These are phyloP conservation scores for Gymnobelideus leadbeateri DNA, from an alignment of 2,113 vertebrate genomes.

Conservation along the genomic window DNA sequence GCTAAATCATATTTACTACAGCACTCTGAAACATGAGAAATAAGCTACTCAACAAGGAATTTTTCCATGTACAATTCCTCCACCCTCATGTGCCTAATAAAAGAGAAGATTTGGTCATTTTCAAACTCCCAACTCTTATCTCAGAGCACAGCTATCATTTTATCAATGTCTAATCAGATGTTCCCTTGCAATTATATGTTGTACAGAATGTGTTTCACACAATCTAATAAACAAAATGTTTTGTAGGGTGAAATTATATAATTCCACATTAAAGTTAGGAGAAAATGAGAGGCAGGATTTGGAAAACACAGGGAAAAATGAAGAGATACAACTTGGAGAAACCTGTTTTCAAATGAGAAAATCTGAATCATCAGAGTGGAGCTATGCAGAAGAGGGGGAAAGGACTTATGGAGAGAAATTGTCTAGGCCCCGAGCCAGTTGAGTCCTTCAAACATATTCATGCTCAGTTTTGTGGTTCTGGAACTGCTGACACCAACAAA, in stretches of 20 bases:
- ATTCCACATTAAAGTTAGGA: slow-evolving; percentile 47
- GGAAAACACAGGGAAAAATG: slow-evolving; percentile 40
- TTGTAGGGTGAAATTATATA: neutral
- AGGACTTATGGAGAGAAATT: slow-evolving; percentile 43
- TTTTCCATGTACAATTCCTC: slow-evolving; percentile 53
- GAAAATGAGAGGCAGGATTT: slow-evolving; percentile 32
- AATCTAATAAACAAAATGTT: slow-evolving; percentile 47
- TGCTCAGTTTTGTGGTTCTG: slow-evolving; percentile 20
- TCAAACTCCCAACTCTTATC: slow-evolving; percentile 22
- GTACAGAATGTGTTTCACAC: slow-evolving; percentile 25
- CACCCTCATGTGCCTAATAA: slow-evolving; percentile 4
- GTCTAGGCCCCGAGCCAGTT: neutral
- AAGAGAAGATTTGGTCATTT: slow-evolving; percentile 37
- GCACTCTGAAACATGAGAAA: slow-evolving; percentile 82
- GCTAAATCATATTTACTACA: slow-evolving; percentile 82
- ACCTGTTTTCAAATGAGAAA: slow-evolving; percentile 50
- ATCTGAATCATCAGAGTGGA: slow-evolving; percentile 65
- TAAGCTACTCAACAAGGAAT: slow-evolving; percentile 35
- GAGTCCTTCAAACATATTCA: slow-evolving; percentile 12
- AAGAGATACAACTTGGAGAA: slow-evolving; percentile 32
- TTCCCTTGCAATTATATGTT: neutral
- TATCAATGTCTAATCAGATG: slow-evolving; percentile 39
- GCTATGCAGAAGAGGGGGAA: neutral
- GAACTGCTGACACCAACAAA: slow-evolving; percentile 20
- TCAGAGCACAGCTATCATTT: neutral